Conservation (phyloP, 1,140 invertebrate genomes). For the Ridgeia piscesae region DNA sequence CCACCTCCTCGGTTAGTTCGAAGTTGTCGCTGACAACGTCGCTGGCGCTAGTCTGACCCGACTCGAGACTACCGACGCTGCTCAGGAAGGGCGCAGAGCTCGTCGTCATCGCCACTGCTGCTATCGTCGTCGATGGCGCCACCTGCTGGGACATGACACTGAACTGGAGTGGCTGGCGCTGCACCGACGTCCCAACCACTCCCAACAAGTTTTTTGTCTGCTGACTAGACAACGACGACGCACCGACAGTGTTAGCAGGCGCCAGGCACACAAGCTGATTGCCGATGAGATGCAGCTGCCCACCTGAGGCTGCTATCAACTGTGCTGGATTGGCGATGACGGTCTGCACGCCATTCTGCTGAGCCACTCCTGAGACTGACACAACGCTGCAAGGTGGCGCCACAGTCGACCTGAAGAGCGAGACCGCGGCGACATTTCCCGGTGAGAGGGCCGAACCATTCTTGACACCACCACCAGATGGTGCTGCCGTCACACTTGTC, state of each 20-base stretch:
- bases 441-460: background rate
- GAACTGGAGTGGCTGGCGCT: constrained; percentile 20
- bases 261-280: background rate
- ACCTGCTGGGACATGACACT: background rate
- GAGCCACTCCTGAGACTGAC: background rate
- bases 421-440: background rate
- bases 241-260: background rate
- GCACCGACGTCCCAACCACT: constrained; percentile 20
- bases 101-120: background rate
- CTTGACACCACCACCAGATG: background rate
- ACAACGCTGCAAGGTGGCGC: background rate
- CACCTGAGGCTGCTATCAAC: background rate
- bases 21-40: background rate
- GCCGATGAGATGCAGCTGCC: background rate
- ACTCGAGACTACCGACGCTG: background rate
- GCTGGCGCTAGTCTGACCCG: background rate
- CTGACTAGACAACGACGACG: constrained; percentile 15
- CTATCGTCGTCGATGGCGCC: background rate
- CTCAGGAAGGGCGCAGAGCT: background rate
- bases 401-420: background rate
- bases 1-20: background rate
- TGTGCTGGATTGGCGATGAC: background rate
- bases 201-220: constrained; percentile 20
- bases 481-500: background rate
- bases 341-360: background rate